phyloP scores from a whole-genome alignment of 2,888 invertebrate genomes.

The Euphydryas editha region DNA sequence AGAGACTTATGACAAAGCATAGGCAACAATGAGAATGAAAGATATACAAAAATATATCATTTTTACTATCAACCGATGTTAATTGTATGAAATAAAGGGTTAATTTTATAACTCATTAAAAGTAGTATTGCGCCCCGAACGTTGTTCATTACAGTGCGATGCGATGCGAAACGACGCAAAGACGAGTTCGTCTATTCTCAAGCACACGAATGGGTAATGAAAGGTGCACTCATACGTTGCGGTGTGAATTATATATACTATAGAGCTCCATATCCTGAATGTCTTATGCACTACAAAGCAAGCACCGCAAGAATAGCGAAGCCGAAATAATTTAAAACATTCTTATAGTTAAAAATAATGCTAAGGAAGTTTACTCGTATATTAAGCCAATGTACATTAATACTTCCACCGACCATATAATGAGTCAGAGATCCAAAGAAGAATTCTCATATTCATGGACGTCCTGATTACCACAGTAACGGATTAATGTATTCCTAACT shows the following conservation, averaged over 20 bases:
- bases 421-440: constrained; percentile 10
- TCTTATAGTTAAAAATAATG: constrained; percentile 3
- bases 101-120: too few relatives aligned
- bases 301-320: neutral
- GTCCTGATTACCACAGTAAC: constrained; percentile 2
- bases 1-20: neutral
- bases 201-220: too few relatives aligned
- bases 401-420: neutral
- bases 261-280: too few relatives aligned
- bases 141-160: too few relatives aligned
- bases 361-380: constrained; percentile 15
- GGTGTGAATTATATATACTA: too few relatives aligned
- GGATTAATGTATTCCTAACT: neutral
- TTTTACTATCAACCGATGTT: too few relatives aligned
- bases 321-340: constrained; percentile 10
- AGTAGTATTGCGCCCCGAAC: too few relatives aligned
- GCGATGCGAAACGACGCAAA: too few relatives aligned
- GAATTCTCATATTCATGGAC: constrained; percentile 20
- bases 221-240: too few relatives aligned
- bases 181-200: too few relatives aligned
- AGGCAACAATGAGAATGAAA: neutral
- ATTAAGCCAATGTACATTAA: constrained; percentile 8
- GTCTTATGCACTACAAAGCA: too few relatives aligned
- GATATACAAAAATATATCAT: neutral
- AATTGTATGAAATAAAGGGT: too few relatives aligned